These are phyloP conservation scores for Dyspetes luteomarginatus DNA, from an alignment of 2,888 invertebrate genomes.

Conservation along the genomic window DNA sequence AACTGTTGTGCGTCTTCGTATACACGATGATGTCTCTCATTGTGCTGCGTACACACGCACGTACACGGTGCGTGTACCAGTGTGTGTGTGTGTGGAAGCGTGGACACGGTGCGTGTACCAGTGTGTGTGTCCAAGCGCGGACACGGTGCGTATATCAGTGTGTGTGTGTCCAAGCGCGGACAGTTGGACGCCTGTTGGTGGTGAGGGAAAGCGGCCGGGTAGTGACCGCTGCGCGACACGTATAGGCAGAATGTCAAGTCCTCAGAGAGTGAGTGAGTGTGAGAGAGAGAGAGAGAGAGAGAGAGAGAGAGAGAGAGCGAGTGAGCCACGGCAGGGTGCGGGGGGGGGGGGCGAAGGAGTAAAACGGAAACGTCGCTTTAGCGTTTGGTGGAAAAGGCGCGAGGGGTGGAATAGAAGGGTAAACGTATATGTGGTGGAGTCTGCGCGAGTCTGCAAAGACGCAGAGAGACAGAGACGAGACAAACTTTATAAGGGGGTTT, in stretches of 20 bases:
- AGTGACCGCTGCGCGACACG: too few species aligned
- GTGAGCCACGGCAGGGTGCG: too few species aligned
- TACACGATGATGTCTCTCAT: too few species aligned
- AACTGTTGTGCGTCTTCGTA: too few species aligned
- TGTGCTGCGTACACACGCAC: too few species aligned
- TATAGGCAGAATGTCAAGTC: conserved; percentile 37
- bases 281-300: conserved; percentile 28
- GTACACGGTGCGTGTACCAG: too few species aligned
- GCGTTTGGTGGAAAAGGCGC: too few species aligned
- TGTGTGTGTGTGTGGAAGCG: too few species aligned
- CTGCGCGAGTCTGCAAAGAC: conserved; percentile 60
- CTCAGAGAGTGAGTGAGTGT: conserved; percentile 35
- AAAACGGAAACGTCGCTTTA: conserved; percentile 35
- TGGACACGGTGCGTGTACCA: too few species aligned
- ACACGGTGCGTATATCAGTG: too few species aligned
- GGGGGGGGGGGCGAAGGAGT: not conserved
- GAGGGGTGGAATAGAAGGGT: conserved; percentile 47
- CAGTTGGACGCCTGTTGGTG: conserved; percentile 20
- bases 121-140: too few species aligned
- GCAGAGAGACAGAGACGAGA: conserved; percentile 48
- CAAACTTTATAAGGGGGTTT: conserved; percentile 54
- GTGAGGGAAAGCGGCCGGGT: conserved; percentile 59
- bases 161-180: too few species aligned
- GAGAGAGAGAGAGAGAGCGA: conserved; percentile 61
- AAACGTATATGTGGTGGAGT: conserved; percentile 49